phyloP scores from a whole-genome alignment of 2,888 invertebrate genomes.

The Patella ulyssiponensis region DNA sequence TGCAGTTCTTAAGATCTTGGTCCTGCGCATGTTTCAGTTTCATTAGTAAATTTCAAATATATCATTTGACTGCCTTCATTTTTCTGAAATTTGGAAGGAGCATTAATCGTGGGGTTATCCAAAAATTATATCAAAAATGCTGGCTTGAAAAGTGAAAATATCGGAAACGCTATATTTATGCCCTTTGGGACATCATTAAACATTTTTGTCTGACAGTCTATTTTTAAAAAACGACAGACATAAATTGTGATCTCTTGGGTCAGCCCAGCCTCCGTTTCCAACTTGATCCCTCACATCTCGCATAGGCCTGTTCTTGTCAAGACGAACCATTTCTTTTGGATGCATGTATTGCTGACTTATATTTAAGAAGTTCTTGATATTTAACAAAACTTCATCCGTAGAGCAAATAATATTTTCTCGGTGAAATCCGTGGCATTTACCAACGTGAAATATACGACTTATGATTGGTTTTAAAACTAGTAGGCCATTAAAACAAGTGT shows the following conservation, averaged over 20 bases:
- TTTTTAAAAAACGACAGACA: not conserved
- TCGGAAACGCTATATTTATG: no score
- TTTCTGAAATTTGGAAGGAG: no score
- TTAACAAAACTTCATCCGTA: not conserved
- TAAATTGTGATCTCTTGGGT: slow-evolving; percentile 18
- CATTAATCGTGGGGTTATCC: no score
- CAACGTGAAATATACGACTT: slow-evolving; percentile 22
- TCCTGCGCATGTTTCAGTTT: no score
- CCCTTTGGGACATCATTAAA: no score
- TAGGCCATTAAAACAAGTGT: slow-evolving; percentile 13
- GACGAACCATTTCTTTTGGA: slow-evolving; percentile 4
- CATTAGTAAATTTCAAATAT: no score
- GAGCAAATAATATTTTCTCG: slow-evolving; percentile 11
- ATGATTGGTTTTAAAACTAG: slow-evolving; percentile 16
- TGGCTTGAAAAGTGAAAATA: no score
- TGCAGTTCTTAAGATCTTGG: no score
- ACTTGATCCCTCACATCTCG: not conserved
- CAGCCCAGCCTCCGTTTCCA: slow-evolving; percentile 20
- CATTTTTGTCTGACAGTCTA: no score
- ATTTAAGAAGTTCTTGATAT: not conserved
- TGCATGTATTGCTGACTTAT: slow-evolving; percentile 6
- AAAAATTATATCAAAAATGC: no score
- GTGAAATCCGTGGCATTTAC: slow-evolving; percentile 21
- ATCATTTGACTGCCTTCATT: no score
- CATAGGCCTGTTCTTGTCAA: not conserved